Conservation (phyloP, 64 coral and sea anemone genomes). For the Exaiptasia diaphana region DNA sequence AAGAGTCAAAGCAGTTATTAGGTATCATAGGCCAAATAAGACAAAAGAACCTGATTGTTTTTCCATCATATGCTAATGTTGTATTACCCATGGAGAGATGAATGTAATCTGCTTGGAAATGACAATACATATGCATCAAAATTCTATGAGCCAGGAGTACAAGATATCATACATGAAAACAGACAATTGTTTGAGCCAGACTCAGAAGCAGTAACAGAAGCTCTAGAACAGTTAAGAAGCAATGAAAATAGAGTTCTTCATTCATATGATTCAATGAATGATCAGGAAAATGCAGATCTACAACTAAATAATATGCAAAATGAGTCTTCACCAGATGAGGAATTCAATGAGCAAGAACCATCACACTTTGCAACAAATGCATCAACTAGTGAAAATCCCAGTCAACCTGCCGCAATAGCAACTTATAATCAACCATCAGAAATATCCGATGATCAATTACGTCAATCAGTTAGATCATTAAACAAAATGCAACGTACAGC, state of each 20-base stretch:
- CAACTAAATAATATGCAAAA: conserved; percentile 7
- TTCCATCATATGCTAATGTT: conserved; percentile 50
- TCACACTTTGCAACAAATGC: not conserved
- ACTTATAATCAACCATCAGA: not conserved
- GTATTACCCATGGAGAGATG: conserved; percentile 43
- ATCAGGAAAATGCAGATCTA: conserved; percentile 57
- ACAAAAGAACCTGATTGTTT: conserved; percentile 44
- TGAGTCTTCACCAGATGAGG: conserved; percentile 12
- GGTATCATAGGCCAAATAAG: conserved; percentile 51
- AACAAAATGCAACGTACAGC: not conserved
- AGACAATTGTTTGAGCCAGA: conserved; percentile 46
- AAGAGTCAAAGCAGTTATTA: conserved; percentile 62
- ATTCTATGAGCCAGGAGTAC: conserved; percentile 27
- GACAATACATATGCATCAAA: conserved; percentile 15
- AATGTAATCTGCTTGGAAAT: not conserved
- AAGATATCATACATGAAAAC: conserved; percentile 1
- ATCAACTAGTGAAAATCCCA: not conserved
- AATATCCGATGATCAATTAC: conserved; percentile 21
- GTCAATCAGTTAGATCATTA: conserved; percentile 22
- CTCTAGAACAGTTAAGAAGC: conserved; percentile 22
- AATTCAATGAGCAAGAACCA: conserved; percentile 36
- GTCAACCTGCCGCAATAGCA: not conserved
- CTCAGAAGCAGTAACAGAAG: conserved; percentile 50
- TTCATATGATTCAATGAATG: conserved; percentile 46
- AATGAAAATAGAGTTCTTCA: not conserved